A percentile compares a stretch with the other conserved stretches of the same genome.
Evolutionary conservation across 2,797 vertebrate genomes (phyloP).

Genomic region (Astyanax mexicanus): DNA sequence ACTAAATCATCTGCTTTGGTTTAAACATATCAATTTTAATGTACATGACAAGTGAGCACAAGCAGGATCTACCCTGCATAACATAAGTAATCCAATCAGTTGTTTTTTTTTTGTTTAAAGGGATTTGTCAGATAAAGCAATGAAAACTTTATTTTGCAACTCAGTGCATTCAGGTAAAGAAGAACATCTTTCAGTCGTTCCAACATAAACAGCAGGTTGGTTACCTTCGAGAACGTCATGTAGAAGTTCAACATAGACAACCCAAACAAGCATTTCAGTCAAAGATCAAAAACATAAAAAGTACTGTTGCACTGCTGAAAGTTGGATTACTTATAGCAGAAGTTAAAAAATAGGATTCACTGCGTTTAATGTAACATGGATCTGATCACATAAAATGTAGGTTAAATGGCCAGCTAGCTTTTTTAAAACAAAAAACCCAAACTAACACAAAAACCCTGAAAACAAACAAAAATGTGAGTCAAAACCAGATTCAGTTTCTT

Average conservation of each 20-base stretch:
- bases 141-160: slow-evolving; percentile 50
- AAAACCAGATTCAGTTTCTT: slow-evolving; percentile 25
- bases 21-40: slow-evolving; percentile 6
- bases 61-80: background rate
- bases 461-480: slow-evolving; percentile 20
- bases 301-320: background rate
- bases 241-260: background rate
- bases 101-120: slow-evolving; percentile 1
- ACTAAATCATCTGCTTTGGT: slow-evolving; percentile 48
- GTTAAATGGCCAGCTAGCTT: slow-evolving; percentile 4
- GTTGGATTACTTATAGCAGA: background rate
- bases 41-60: background rate
- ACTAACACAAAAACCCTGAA: slow-evolving; percentile 16
- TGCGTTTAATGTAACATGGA: slow-evolving; percentile 22
- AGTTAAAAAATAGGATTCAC: background rate
- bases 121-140: slow-evolving; percentile 33
- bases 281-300: slow-evolving; percentile 16
- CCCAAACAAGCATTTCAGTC: slow-evolving; percentile 2
- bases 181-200: slow-evolving; percentile 6
- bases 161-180: slow-evolving; percentile 21
- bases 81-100: background rate
- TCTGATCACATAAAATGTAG: slow-evolving; percentile 14
- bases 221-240: background rate
- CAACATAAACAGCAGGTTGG: slow-evolving; percentile 30
- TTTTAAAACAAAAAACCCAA: slow-evolving; percentile 27